phyloP scores from a whole-genome alignment of 2,888 invertebrate species.

The Nebria salina region DNA sequence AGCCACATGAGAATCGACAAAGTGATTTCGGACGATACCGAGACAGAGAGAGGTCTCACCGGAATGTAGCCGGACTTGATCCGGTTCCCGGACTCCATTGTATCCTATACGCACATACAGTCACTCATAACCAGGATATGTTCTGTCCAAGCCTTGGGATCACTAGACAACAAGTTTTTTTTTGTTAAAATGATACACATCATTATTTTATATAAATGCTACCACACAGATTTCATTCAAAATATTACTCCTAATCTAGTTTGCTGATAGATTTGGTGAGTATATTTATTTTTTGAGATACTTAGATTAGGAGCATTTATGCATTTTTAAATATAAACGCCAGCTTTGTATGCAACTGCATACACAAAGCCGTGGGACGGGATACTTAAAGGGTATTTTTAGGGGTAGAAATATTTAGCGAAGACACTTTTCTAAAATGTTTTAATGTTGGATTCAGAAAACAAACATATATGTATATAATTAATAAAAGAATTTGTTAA shows the following conservation, averaged over 20 bases:
- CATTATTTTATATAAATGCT: background rate
- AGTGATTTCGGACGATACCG: conserved; percentile 17
- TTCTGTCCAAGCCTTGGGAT: background rate
- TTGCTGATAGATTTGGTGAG: background rate
- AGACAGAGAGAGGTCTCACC: conserved; percentile 4
- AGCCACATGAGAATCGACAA: conserved; percentile 24
- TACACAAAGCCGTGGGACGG: background rate
- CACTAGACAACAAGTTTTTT: background rate
- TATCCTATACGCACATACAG: conserved; percentile 6
- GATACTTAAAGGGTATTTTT: background rate
- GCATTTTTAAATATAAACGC: background rate
- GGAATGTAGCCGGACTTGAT: background rate
- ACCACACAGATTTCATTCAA: background rate
- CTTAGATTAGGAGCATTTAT: background rate
- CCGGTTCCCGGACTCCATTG: conserved; percentile 12
- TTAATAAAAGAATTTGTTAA: too few species aligned
- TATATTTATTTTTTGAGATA: background rate
- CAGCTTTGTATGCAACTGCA: background rate
- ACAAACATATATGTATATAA: too few species aligned
- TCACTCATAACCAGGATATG: background rate
- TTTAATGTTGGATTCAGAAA: too few species aligned
- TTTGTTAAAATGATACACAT: background rate
- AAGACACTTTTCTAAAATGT: background rate
- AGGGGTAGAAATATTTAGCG: background rate
- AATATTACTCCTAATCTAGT: background rate